phyloP scores from a whole-genome alignment of 1,140 invertebrate genomes.

The Brachionus angularis region DNA sequence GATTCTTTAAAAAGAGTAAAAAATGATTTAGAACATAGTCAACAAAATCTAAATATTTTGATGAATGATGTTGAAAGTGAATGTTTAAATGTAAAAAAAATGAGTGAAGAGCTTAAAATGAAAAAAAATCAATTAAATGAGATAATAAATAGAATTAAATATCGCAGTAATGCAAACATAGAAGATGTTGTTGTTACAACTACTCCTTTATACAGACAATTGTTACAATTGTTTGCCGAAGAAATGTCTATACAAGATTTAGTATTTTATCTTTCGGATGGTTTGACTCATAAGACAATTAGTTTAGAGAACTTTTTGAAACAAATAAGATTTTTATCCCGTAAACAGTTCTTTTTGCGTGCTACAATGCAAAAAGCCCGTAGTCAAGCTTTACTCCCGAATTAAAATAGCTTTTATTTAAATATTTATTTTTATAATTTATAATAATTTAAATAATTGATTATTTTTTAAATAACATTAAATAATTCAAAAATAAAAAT shows the following conservation, averaged over 20 bases:
- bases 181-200: conserved; percentile 95
- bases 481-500: no score
- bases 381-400: conserved; percentile 71
- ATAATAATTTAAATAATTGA: background rate
- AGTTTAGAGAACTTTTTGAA: conserved; percentile 46
- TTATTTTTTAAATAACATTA: background rate
- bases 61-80: conserved; percentile 76
- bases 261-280: conserved; percentile 97
- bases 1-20: conserved; percentile 82
- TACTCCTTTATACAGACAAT: conserved; percentile 90
- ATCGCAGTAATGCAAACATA: conserved; percentile 68
- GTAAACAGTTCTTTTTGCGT: conserved; percentile 88
- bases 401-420: background rate
- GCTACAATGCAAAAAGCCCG: conserved; percentile 93
- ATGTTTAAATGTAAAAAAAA: conserved; percentile 61
- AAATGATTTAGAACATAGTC: conserved; percentile 79
- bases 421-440: background rate
- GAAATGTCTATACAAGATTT: conserved; percentile 96
- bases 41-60: conserved; percentile 74
- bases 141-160: background rate
- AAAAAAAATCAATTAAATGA: background rate
- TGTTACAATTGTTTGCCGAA: conserved; percentile 90
- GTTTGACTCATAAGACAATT: conserved; percentile 63
- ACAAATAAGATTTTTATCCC: conserved; percentile 85
- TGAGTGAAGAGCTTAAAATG: background rate